A percentile compares a stretch with the other conserved stretches of the same genome.
Conservation (phyloP, 2,888 invertebrate genomes). For the Eilema griseolum region DNA sequence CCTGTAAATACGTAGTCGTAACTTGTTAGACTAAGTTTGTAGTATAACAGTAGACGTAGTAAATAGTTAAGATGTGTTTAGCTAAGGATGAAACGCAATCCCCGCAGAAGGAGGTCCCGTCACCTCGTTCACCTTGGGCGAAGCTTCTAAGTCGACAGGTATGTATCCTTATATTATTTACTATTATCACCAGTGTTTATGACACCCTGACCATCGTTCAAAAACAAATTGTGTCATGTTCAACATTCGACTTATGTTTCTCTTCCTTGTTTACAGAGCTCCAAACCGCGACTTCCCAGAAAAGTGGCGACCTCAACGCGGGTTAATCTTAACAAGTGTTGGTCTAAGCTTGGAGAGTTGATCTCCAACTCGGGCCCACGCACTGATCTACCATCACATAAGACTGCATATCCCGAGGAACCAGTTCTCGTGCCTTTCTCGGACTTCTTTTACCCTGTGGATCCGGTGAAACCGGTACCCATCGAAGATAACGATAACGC, state of each 20-base stretch:
- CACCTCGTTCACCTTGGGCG: conserved; percentile 86
- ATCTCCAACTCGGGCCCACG: conserved; percentile 81
- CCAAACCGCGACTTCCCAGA: conserved; percentile 86
- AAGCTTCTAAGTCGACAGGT: conserved; percentile 87
- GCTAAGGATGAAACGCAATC: conserved; percentile 81
- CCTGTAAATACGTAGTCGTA: conserved; percentile 83
- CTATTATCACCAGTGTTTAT: conserved; percentile 10
- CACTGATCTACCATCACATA: conserved; percentile 81
- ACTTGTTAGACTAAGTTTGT: conserved; percentile 69
- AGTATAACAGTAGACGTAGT: conserved; percentile 59
- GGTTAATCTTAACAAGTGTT: conserved; percentile 89
- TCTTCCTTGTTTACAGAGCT: conserved; percentile 80
- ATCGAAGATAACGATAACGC: conserved; percentile 80
- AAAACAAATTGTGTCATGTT: neutral
- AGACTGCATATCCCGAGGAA: conserved; percentile 80
- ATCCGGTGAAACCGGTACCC: conserved; percentile 77
- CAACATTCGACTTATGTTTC: conserved; percentile 41
- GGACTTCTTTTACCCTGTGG: conserved; percentile 77
- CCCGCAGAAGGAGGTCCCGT: conserved; percentile 75
- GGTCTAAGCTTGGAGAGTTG: conserved; percentile 88
- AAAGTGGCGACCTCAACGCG: conserved; percentile 86
- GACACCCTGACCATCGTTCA: neutral
- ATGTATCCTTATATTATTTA: conserved; percentile 55
- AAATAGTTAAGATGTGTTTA: conserved; percentile 83
- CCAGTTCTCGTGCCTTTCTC: conserved; percentile 77